Percentiles rank a stretch among this genome's conserved stretches.
Conservation (phyloP, 2,888 invertebrate genomes). For the Trachelus stipa region DNA sequence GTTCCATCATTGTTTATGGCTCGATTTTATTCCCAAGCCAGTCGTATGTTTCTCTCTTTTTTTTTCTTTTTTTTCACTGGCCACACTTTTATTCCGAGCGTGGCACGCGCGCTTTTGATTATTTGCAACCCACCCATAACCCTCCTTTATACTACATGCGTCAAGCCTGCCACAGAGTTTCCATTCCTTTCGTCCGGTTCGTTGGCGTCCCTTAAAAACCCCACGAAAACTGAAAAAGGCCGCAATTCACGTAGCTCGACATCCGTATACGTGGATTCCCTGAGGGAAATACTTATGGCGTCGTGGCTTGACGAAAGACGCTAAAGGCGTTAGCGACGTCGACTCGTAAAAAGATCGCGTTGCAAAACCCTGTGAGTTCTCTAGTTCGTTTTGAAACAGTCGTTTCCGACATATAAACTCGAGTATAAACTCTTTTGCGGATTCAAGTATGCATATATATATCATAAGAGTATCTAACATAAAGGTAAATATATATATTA, state of each 20-base stretch:
- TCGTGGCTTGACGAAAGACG: neutral
- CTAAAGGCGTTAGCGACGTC: neutral
- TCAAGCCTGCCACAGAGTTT: neutral
- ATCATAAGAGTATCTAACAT: no score
- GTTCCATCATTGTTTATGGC: constrained; percentile 17
- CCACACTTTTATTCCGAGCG: neutral
- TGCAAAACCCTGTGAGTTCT: neutral
- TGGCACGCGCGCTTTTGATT: neutral
- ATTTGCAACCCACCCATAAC: neutral
- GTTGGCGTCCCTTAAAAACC: neutral
- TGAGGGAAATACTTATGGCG: neutral
- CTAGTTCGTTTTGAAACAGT: neutral
- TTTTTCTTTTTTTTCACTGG: neutral
- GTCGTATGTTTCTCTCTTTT: neutral
- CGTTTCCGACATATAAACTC: neutral
- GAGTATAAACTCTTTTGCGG: neutral
- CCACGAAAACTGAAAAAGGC: neutral
- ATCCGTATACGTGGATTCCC: neutral
- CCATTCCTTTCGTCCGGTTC: neutral
- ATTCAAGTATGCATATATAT: neutral
- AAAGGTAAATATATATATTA: no score
- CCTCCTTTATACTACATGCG: neutral
- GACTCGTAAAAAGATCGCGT: neutral
- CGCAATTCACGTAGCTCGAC: neutral
- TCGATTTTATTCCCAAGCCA: constrained; percentile 17